Base-by-base conservation (phyloP, 2,888 invertebrate species). In the Chaetogeoica ovagalla region DNA sequence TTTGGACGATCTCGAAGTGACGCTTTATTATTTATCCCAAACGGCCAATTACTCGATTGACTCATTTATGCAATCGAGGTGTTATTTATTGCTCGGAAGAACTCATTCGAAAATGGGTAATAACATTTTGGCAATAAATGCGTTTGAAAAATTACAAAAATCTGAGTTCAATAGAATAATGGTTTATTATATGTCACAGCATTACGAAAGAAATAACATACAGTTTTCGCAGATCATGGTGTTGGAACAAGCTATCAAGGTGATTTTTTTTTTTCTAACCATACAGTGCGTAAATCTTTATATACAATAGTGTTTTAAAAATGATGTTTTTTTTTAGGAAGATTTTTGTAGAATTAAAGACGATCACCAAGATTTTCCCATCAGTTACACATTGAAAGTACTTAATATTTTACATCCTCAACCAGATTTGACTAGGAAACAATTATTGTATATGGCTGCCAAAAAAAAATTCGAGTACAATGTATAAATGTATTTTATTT, bases 11-110 rank as follows among this genome's bases (percentile, higher is more conserved):
- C 13, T 62, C 55, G 57, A 79, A 23, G 19, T 23, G 15, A 9
- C 77, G 57, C 63, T 79, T 15, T 79, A 63, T 57, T 79, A 79
- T 79, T 71, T 79, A 55, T 69, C 63, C 43, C 70, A 70, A 70
- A 79, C 70, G 63, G 19, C n/a, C 8, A 17, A 79, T 39, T 63
- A 15, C 23, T 62, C 39, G 7, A 79, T 79, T 70, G 77, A 79
- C 4, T 23, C 55, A 11, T 79, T 79, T 23, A 43, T 71, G 39
- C 57, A 62, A 39, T 79, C 77, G 19, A 79, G 77, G 13, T 79
- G 39, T 63, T 70, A 69, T 79, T 62, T 79, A 79, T 63, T 79
- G 19, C 39, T 71, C 13, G 77, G 77, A 5, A 69, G 77, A 55
- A 71, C 60, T 23, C 30, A 79, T 55, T 79, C 63, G 21, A 71